These are phyloP conservation scores for Dermochelys coriacea DNA, from an alignment of 2,797 vertebrate genomes.

Conservation along the genomic window DNA sequence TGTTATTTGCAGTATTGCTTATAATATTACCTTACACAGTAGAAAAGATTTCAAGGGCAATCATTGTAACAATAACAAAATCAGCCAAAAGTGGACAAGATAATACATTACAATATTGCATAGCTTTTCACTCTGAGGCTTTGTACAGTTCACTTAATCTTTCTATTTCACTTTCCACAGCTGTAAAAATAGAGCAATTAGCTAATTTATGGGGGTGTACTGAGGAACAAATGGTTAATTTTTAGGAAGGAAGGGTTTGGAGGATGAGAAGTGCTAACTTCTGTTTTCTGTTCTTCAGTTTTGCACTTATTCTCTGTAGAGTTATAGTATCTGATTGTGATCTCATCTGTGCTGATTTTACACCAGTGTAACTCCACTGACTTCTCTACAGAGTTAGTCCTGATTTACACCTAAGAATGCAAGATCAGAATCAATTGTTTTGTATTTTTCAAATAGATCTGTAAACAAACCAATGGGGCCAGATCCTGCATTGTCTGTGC, in stretches of 20 bases:
- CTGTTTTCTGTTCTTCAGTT: background rate
- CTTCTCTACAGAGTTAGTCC: background rate
- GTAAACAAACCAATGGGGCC: background rate
- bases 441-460: background rate
- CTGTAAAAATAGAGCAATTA: background rate
- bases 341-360: background rate
- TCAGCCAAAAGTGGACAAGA: background rate
- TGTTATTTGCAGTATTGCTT: background rate
- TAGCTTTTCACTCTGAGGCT: background rate
- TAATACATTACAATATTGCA: background rate
- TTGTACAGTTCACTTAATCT: background rate
- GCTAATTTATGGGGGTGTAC: background rate
- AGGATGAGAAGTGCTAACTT: background rate
- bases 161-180: background rate
- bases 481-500: background rate
- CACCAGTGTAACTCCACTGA: background rate
- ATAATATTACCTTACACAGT: background rate
- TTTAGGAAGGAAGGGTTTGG: background rate
- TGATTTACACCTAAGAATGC: background rate
- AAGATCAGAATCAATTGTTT: background rate
- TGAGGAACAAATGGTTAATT: background rate
- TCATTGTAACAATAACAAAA: background rate
- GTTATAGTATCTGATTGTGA: background rate
- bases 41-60: background rate
- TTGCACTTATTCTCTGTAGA: background rate